These are phyloP conservation scores for Trididemnum clinides DNA, from an alignment of 23 tunicate species.

Conservation along the genomic window DNA sequence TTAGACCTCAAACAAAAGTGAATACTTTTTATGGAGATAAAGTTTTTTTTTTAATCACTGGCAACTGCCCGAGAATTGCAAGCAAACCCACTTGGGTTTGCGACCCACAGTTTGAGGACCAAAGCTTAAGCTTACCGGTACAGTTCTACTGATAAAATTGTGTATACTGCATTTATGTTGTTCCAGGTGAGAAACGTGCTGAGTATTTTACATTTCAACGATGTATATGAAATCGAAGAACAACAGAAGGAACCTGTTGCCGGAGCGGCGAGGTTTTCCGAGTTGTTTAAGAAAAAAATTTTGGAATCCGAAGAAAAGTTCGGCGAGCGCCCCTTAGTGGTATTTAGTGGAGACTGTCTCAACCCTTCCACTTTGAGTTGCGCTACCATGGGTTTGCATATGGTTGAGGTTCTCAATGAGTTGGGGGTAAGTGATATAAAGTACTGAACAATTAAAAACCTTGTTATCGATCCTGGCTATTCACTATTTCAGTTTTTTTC, in stretches of 20 bases:
- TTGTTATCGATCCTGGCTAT: no score
- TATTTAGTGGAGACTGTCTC: conserved; percentile 88
- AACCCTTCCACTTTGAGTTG: conserved; percentile 90
- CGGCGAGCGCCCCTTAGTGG: conserved; percentile 62
- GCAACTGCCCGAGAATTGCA: no score
- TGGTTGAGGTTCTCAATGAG: conserved; percentile 81
- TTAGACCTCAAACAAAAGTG: not conserved
- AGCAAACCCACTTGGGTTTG: no score
- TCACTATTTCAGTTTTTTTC: no score
- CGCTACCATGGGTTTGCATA: conserved; percentile 87
- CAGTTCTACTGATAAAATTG: no score
- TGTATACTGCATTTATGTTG: no score
- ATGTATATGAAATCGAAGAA: conserved; percentile 86
- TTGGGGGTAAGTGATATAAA: conserved; percentile 69
- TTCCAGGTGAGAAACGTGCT: not conserved
- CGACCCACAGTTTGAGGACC: no score
- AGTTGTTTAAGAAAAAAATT: conserved; percentile 17
- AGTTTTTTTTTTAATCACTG: no score
- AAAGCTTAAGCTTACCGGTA: no score
- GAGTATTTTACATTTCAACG: conserved; percentile 86
- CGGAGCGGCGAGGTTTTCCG: conserved; percentile 81
- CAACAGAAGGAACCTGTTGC: conserved; percentile 69
- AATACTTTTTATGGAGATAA: not conserved
- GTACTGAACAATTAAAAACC: no score
- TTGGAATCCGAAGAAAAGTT: not conserved